A percentile compares a stretch with the other conserved stretches of the same genome.
Evolutionary conservation across 2,113 vertebrate species (phyloP).

Genomic region (Halichoeres trimaculatus): DNA sequence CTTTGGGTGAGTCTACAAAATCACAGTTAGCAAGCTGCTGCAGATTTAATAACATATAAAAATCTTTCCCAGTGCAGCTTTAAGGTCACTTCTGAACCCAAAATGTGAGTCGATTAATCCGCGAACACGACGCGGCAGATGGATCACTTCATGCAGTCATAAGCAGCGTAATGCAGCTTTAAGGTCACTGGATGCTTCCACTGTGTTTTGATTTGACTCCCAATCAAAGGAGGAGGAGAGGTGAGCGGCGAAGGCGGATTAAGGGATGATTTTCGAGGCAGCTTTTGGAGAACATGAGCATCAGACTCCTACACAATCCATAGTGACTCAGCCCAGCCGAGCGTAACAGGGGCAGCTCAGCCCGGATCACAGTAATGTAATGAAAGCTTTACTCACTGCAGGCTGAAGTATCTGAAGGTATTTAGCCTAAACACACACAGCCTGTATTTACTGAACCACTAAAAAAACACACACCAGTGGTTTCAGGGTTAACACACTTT

Average conservation of each 20-base stretch:
- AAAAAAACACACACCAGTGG: background rate
- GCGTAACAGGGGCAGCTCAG: background rate
- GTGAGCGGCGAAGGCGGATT: constrained; percentile 16
- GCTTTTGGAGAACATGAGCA: background rate
- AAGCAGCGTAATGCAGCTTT: constrained; percentile 47
- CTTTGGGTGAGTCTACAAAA: constrained; percentile 7
- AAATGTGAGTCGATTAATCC: constrained; percentile 50
- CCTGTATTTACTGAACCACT: constrained; percentile 8
- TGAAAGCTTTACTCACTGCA: constrained; percentile 8
- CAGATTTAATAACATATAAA: constrained; percentile 29
- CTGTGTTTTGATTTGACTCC: background rate
- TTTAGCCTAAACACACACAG: background rate
- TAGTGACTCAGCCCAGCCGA: constrained; percentile 1
- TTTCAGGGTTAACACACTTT: background rate
- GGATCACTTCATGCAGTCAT: constrained; percentile 51
- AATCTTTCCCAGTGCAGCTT: constrained; percentile 13
- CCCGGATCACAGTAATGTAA: constrained; percentile 21
- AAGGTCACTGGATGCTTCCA: background rate
- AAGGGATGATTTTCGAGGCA: constrained; percentile 16
- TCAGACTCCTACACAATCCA: constrained; percentile 28
- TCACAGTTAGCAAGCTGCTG: background rate
- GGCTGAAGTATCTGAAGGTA: background rate
- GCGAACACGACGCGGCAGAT: constrained; percentile 4
- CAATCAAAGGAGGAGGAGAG: background rate
- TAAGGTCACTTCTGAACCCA: constrained; percentile 19